Conservation (phyloP, 2,888 invertebrate genomes). For the Cristatella mucedo region DNA sequence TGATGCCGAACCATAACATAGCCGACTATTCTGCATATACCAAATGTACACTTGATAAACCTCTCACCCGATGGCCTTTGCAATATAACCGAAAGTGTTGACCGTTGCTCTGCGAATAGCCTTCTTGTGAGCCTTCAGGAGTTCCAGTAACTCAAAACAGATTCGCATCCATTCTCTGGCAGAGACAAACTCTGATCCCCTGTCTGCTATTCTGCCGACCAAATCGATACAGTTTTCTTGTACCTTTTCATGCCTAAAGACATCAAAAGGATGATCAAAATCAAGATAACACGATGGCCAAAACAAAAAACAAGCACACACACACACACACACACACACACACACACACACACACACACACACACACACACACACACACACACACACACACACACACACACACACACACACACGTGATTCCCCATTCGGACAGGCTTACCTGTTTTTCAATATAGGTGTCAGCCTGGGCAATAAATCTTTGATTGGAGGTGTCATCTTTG, state of each 20-base stretch:
- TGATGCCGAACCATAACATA: too few species aligned
- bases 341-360: too few species aligned
- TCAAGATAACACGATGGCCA: too few species aligned
- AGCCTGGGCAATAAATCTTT: conserved; percentile 89
- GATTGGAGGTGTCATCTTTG: conserved; percentile 99
- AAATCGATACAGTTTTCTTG: conserved; percentile 99
- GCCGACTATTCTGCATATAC: too few species aligned
- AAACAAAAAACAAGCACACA: too few species aligned
- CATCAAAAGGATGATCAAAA: too few species aligned
- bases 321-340: too few species aligned
- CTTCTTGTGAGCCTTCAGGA: conserved; percentile 96
- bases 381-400: not conserved
- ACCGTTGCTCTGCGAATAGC: conserved; percentile 95
- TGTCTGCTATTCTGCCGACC: conserved; percentile 94
- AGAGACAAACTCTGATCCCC: conserved; percentile 95
- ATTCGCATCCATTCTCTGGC: conserved; percentile 99
- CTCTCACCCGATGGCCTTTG: conserved; percentile 85
- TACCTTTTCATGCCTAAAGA: conserved; percentile 58
- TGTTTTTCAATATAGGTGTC: conserved; percentile 94
- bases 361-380: too few species aligned
- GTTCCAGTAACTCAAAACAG: conserved; percentile 88
- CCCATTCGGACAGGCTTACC: conserved; percentile 40
- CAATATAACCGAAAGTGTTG: conserved; percentile 98
- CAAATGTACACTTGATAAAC: too few species aligned
- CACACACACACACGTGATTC: not conserved